These are phyloP conservation scores for Zoanthus sansibaricus DNA, from an alignment of 92 coral and sea anemone genomes.

Conservation along the genomic window DNA sequence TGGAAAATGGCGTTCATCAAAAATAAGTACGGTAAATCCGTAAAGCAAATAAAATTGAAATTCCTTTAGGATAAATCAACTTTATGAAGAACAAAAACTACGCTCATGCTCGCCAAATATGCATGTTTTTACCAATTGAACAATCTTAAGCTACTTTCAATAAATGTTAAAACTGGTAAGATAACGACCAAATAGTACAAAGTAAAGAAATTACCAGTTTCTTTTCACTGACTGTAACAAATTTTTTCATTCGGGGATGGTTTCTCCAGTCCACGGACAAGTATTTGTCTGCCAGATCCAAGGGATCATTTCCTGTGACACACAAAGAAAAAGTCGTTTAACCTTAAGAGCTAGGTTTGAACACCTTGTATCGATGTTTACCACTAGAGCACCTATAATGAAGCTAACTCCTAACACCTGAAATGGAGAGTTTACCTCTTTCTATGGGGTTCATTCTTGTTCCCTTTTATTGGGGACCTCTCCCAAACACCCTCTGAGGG, in stretches of 20 bases:
- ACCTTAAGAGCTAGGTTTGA: background rate
- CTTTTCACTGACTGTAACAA: conserved; percentile 72
- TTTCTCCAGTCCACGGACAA: conserved; percentile 86
- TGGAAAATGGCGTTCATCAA: too few relatives aligned
- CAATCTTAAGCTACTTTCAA: background rate
- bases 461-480: too few relatives aligned
- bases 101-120: background rate
- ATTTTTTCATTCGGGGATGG: conserved; percentile 67
- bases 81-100: too few relatives aligned
- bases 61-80: too few relatives aligned
- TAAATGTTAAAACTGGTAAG: background rate
- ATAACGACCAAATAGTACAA: background rate
- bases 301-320: conserved; percentile 63
- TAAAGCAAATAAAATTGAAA: too few relatives aligned
- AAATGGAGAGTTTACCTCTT: too few relatives aligned
- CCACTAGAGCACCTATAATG: background rate
- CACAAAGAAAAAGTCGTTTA: background rate
- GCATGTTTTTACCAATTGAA: background rate
- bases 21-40: too few relatives aligned
- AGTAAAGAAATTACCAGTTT: conserved; percentile 55
- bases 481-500: too few relatives aligned
- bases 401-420: too few relatives aligned
- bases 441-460: too few relatives aligned
- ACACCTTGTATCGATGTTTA: background rate
- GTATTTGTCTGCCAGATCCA: conserved; percentile 60